Percentiles rank a stretch among this genome's conserved stretches.
These are phyloP conservation scores for Myotis vivesi DNA, from an alignment of 2,797 vertebrate species.

Conservation along the genomic window DNA sequence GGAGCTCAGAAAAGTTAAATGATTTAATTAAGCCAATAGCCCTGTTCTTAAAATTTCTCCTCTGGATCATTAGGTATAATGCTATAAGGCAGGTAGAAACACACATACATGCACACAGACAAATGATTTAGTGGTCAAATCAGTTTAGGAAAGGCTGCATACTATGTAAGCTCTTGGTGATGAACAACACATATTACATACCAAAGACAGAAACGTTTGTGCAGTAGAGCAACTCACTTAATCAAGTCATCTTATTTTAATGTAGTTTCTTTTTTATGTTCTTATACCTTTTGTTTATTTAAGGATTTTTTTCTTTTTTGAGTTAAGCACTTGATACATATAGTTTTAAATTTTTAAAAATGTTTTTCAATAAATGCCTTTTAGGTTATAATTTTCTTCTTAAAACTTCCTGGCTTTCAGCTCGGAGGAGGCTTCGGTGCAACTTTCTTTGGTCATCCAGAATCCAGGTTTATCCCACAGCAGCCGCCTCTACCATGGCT, in stretches of 20 bases:
- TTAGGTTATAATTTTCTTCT: slow-evolving; percentile 1
- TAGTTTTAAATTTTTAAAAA: neutral
- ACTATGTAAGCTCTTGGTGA: neutral
- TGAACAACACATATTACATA: neutral
- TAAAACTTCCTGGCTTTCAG: neutral
- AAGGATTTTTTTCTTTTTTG: neutral
- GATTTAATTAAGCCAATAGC: neutral
- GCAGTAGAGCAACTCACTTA: neutral
- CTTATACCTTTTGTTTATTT: neutral
- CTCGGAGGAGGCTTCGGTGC: too few relatives aligned
- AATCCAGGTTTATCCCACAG: too few relatives aligned
- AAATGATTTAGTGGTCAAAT: neutral
- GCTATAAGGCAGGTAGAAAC: neutral
- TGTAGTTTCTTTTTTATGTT: neutral
- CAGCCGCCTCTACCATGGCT: too few relatives aligned
- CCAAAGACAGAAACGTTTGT: neutral
- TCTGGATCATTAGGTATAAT: neutral
- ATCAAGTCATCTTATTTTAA: neutral
- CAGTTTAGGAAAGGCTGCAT: neutral
- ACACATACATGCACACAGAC: neutral
- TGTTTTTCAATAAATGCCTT: neutral
- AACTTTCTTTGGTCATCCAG: too few relatives aligned
- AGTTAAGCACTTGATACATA: neutral
- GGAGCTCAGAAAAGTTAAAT: neutral
- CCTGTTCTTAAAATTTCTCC: neutral